Base-by-base conservation (phyloP, 2,797 vertebrate genomes). In the Australoheros facetus region DNA sequence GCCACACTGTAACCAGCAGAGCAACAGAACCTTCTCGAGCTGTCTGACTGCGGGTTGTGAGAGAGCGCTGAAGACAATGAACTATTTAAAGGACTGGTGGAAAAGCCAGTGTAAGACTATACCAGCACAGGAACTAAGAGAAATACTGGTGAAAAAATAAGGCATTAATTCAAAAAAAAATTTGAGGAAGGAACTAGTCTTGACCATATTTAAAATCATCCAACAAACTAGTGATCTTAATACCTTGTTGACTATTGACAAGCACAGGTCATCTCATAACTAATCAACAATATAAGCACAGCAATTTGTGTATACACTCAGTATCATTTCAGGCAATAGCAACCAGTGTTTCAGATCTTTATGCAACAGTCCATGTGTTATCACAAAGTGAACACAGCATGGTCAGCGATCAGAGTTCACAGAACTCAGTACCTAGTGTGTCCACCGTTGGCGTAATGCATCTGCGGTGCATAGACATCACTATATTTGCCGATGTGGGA, bases 201-300 rank as follows among this genome's bases (percentile, higher is more conserved):
- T 72, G 53, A 76, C 9, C 19, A 60, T 72, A 72, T 84, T 90
- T 87, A 72, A 89, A 82, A 89, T 82, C 80, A 83, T 56, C 73
- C 79, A 53, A 75, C 56, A 23, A 77, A 78, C 73, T 77, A 51
- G 71, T 73, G 74, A 78, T 86, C 71, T 32, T 75, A 5, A 56
- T 14, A 80, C 74, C 71, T 72, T 64, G 69, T 76, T 78, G 75
- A 87, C 21, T 75, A 3, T 26, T 55, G 54, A 74, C 73, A 51
- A 37, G 74, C 32, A 73, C 60, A 88, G 84, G 83, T 87, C 8
- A 34, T 34, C 32, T 34, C 32, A 7, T 34, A 34, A 34, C 7
- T 34, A 34, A 34, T 34, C 7, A 34, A 34, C 32, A 34, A 34
- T 2, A 34, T 34, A 34, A 34, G 32, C 32, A 2, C 32, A 34